These are phyloP conservation scores for Enteromius trimaculatus DNA, from an alignment of 2,797 vertebrate species.

Conservation along the genomic window DNA sequence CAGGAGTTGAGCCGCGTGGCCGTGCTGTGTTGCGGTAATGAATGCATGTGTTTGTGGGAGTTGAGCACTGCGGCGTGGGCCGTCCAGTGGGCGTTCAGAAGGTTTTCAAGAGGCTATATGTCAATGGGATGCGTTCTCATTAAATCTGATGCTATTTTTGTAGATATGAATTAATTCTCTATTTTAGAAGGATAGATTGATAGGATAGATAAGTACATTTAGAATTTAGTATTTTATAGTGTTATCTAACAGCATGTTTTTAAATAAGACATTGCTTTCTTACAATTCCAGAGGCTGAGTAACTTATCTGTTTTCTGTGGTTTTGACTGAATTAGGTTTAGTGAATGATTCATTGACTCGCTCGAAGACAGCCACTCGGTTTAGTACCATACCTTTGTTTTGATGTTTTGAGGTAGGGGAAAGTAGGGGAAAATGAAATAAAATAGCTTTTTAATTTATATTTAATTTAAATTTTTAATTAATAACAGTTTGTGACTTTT, in stretches of 20 bases:
- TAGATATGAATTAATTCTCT: neutral
- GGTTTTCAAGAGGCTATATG: conserved; percentile 40
- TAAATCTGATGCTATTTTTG: conserved; percentile 27
- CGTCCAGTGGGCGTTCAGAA: conserved; percentile 42
- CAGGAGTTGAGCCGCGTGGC: conserved; percentile 18
- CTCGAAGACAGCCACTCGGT: neutral
- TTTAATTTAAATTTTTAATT: too few relatives aligned
- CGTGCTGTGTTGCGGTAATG: conserved; percentile 18
- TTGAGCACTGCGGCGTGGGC: conserved; percentile 24
- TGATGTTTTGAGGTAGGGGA: neutral
- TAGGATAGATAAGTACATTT: neutral
- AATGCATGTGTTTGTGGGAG: conserved; percentile 43
- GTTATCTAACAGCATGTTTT: neutral
- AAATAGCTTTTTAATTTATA: neutral
- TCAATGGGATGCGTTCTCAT: conserved; percentile 30
- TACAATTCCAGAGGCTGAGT: neutral
- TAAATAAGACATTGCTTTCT: neutral
- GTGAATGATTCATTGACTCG: neutral
- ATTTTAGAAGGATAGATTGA: neutral
- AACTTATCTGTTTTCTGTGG: neutral
- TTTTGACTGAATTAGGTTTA: neutral
- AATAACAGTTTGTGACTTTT: neutral
- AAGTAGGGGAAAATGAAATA: neutral
- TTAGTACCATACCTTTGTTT: neutral
- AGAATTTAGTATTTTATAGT: neutral